Conservation (phyloP, 2,113 vertebrate genomes). For the Chaetodon auriga region DNA sequence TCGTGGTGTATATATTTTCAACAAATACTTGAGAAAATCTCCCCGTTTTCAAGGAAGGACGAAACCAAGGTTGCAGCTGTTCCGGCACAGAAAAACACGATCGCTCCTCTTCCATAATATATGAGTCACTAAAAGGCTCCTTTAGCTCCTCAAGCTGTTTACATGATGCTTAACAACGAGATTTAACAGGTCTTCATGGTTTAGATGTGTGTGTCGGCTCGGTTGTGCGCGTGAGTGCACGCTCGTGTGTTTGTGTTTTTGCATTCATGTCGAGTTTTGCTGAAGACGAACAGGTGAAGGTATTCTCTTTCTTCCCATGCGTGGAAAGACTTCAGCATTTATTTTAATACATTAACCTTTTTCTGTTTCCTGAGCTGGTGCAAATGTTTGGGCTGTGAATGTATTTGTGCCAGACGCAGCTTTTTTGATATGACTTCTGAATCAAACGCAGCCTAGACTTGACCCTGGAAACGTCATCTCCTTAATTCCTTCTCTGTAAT, state of each 20-base stretch:
- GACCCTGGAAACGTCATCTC: constrained; percentile 36
- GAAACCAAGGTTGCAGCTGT: constrained; percentile 26
- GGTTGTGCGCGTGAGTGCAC: not conserved
- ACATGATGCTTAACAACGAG: constrained; percentile 41
- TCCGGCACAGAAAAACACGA: constrained; percentile 9
- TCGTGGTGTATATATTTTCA: constrained; percentile 1
- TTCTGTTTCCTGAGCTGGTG: not conserved
- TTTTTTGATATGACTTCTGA: constrained; percentile 23
- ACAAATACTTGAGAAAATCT: not conserved
- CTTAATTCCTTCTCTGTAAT: constrained; percentile 39
- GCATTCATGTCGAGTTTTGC: constrained; percentile 11
- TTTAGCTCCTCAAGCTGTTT: constrained; percentile 54
- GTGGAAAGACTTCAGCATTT: constrained; percentile 8
- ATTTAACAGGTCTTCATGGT: constrained; percentile 34
- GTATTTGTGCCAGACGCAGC: constrained; percentile 7
- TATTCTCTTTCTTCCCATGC: not conserved
- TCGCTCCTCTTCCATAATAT: constrained; percentile 45
- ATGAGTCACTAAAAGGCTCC: constrained; percentile 48
- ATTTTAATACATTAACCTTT: constrained; percentile 50
- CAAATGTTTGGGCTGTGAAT: constrained; percentile 8
- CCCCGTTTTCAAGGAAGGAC: not conserved
- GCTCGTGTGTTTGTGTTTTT: constrained; percentile 13
- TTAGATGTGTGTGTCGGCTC: constrained; percentile 3
- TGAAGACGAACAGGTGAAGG: constrained; percentile 18
- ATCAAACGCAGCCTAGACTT: constrained; percentile 18